phyloP scores from a whole-genome alignment of 2,888 invertebrate species.

The Sceliomorpha sp. region DNA sequence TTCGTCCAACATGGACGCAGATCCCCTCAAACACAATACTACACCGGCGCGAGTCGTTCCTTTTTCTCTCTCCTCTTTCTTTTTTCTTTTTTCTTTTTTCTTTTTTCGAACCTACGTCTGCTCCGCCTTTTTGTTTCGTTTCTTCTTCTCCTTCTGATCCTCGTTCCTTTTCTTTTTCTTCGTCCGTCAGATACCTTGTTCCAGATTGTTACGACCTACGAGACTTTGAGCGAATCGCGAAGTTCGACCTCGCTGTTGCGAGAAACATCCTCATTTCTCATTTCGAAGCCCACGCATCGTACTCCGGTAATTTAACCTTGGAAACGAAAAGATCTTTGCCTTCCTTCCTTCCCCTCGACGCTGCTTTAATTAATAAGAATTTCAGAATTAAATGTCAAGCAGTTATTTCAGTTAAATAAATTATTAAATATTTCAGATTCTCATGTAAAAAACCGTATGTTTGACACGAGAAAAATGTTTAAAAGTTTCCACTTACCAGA shows the following conservation, averaged over 20 bases:
- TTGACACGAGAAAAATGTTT: too few relatives aligned
- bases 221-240: slow-evolving; percentile 38
- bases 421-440: too few relatives aligned
- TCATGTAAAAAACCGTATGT: too few relatives aligned
- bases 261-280: slow-evolving; percentile 52
- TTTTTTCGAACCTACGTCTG: background rate
- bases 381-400: background rate
- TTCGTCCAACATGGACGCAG: slow-evolving; percentile 61
- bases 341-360: slow-evolving; percentile 17
- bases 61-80: slow-evolving; percentile 22
- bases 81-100: slow-evolving; percentile 14
- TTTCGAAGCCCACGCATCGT: slow-evolving; percentile 39
- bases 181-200: slow-evolving; percentile 37
- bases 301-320: slow-evolving; percentile 19
- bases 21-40: slow-evolving; percentile 58
- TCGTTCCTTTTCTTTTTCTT: slow-evolving; percentile 22
- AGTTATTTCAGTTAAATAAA: too few relatives aligned
- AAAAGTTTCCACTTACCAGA: too few relatives aligned
- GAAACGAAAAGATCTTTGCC: slow-evolving; percentile 19
- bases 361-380: background rate
- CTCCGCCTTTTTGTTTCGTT: background rate
- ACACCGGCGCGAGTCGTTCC: slow-evolving; percentile 5
- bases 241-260: slow-evolving; percentile 25
- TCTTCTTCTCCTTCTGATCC: slow-evolving; percentile 2
- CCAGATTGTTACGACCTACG: slow-evolving; percentile 45